These are phyloP conservation scores for Micrasema longulum DNA, from an alignment of 1,140 invertebrate genomes.

Conservation along the genomic window DNA sequence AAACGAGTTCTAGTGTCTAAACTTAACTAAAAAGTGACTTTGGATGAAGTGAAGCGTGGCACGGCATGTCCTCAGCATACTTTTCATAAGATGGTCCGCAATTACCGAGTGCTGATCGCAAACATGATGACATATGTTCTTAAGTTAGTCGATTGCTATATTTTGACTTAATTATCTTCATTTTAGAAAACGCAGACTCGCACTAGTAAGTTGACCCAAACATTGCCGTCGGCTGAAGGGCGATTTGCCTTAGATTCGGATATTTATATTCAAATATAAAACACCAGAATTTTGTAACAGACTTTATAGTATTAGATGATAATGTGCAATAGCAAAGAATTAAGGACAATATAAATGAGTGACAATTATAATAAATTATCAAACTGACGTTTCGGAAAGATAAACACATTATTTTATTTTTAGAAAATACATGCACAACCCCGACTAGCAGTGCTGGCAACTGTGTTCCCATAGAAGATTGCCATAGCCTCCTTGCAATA, in stretches of 20 bases:
- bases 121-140: not conserved
- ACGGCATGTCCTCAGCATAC: too few species aligned
- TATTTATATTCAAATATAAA: too few species aligned
- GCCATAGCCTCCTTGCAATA: conserved; percentile 29
- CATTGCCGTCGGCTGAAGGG: too few species aligned
- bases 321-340: too few species aligned
- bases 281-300: too few species aligned
- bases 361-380: too few species aligned
- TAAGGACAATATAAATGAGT: too few species aligned
- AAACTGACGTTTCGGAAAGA: too few species aligned
- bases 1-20: not conserved
- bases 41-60: not conserved
- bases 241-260: too few species aligned
- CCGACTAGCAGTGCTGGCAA: conserved; percentile 27
- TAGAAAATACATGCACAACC: conserved; percentile 28
- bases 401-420: too few species aligned
- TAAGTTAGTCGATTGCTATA: not conserved
- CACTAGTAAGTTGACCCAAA: not conserved
- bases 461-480: conserved; percentile 42
- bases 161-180: not conserved
- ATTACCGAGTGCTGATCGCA: not conserved
- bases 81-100: not conserved
- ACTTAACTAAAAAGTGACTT: not conserved
- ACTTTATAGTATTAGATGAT: too few species aligned
- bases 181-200: conserved; percentile 6